These are phyloP conservation scores for Mastomys coucha DNA, from an alignment of 2,113 vertebrate genomes.

Conservation along the genomic window DNA sequence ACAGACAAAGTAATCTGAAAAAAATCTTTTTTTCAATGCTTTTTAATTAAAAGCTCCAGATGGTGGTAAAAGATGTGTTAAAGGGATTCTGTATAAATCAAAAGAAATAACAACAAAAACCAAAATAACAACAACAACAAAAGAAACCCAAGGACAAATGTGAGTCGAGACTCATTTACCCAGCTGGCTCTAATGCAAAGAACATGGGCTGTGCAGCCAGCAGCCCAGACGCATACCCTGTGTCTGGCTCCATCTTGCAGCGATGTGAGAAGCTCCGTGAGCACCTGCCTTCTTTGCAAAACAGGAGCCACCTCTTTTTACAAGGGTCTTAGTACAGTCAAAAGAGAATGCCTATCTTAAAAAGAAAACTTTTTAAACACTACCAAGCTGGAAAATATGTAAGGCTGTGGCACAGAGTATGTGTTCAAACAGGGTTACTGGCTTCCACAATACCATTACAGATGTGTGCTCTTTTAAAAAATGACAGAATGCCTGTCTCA, in stretches of 20 bases:
- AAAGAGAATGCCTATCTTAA: background rate
- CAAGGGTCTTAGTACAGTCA: background rate
- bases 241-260: accelerated
- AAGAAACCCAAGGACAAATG: background rate
- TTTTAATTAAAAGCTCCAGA: constrained; percentile 65
- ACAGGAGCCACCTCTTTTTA: background rate
- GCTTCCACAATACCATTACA: background rate
- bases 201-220: accelerated
- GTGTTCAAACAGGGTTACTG: accelerated
- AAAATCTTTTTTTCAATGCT: constrained; percentile 40
- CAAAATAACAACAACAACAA: constrained; percentile 35
- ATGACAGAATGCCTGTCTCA: background rate
- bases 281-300: background rate
- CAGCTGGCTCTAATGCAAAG: background rate
- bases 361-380: background rate
- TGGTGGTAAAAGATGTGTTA: constrained; percentile 31
- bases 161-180: background rate
- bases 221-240: accelerated
- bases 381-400: background rate
- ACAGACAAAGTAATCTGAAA: constrained; percentile 45
- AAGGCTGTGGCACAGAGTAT: background rate
- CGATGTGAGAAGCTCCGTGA: no score
- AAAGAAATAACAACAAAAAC: constrained; percentile 31
- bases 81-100: constrained; percentile 28
- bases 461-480: background rate